Evolutionary conservation across 2,888 invertebrate species (phyloP).

Genomic region (Danaus chrysippus): DNA sequence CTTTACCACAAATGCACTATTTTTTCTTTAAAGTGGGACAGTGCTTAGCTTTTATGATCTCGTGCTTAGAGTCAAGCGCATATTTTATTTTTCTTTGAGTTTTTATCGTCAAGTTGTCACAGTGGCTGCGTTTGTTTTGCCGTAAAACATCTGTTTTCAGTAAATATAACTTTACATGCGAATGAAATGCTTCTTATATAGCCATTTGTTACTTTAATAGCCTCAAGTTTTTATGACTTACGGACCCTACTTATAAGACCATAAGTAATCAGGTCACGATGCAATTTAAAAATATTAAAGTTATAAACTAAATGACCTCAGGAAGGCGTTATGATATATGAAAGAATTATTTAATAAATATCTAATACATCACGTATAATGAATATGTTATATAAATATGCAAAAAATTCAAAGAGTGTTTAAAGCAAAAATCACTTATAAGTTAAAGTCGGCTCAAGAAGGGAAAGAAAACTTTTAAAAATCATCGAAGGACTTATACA

Average conservation of each 20-base stretch:
- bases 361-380: too few species aligned
- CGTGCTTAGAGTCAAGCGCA: conserved; percentile 21
- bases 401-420: neutral
- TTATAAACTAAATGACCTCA: too few species aligned
- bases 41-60: conserved; percentile 22
- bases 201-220: neutral
- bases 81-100: conserved; percentile 26
- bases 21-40: conserved; percentile 15
- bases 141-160: conserved; percentile 20
- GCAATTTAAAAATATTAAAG: too few species aligned
- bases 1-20: conserved; percentile 5
- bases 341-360: too few species aligned
- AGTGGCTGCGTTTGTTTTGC: conserved; percentile 2
- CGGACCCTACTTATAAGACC: too few species aligned
- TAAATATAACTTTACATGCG: conserved; percentile 15
- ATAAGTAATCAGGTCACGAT: too few species aligned
- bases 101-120: conserved; percentile 24
- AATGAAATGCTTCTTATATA: conserved; percentile 13
- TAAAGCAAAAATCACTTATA: neutral
- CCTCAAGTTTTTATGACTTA: neutral
- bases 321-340: too few species aligned
- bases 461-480: neutral
- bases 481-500: neutral
- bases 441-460: neutral
- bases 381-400: too few species aligned